Evolutionary conservation across 2,113 vertebrate species (phyloP).

Genomic region (Charadrius vociferus): DNA sequence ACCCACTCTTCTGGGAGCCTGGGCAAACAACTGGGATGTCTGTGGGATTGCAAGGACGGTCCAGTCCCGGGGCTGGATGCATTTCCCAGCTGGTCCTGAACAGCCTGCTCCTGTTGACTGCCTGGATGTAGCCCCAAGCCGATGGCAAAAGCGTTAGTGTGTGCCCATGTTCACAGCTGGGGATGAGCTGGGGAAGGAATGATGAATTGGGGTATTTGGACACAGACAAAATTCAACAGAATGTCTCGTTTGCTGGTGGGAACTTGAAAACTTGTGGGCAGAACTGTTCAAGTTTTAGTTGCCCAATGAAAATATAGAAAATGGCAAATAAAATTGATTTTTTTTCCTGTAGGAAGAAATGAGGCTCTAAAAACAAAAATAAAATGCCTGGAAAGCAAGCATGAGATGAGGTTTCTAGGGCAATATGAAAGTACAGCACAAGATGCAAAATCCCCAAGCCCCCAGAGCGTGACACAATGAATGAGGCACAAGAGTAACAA

Average conservation of each 20-base stretch:
- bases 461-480: not conserved
- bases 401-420: conserved; percentile 33
- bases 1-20: not conserved
- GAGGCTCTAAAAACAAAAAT: not conserved
- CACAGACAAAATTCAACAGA: not conserved
- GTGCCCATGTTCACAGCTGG: not conserved
- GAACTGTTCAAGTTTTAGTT: not conserved
- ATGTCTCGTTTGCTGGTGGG: not conserved
- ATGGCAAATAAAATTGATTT: not conserved
- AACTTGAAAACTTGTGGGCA: not conserved
- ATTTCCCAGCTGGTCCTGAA: not conserved
- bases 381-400: conserved; percentile 15
- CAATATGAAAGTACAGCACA: not conserved
- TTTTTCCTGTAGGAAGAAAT: not conserved
- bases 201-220: not conserved
- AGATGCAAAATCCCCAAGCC: conserved; percentile 22
- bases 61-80: not conserved
- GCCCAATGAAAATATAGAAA: not conserved
- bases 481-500: conserved; percentile 21
- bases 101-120: not conserved
- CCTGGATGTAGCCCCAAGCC: not conserved
- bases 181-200: not conserved
- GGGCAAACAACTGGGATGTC: not conserved
- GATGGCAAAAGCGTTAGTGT: not conserved
- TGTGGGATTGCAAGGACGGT: not conserved